phyloP scores from a whole-genome alignment of 2,113 vertebrate genomes.

The Gadus chalcogrammus region DNA sequence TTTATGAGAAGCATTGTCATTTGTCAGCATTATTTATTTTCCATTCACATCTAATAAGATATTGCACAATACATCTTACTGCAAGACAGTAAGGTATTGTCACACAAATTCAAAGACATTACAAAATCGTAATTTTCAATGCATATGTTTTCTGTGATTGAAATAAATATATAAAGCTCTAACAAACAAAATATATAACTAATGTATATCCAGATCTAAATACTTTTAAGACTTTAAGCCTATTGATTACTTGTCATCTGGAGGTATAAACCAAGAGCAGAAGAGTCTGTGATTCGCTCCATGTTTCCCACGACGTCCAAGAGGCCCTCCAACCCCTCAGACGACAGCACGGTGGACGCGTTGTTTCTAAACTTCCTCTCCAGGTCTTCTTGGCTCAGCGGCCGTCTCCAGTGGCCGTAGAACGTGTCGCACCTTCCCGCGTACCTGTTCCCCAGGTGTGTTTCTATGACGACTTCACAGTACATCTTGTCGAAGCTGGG shows the following conservation, averaged over 20 bases:
- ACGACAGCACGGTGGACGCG: constrained; percentile 58
- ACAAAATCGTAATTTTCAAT: background rate
- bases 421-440: constrained; percentile 76
- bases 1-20: constrained; percentile 19
- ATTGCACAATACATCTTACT: background rate
- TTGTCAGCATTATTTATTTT: background rate
- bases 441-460: constrained; percentile 44
- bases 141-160: background rate
- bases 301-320: constrained; percentile 71
- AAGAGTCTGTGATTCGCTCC: constrained; percentile 76
- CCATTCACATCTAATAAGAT: too few relatives aligned
- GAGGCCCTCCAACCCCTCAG: constrained; percentile 72
- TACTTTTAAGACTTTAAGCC: background rate
- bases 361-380: constrained; percentile 82
- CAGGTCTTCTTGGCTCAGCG: constrained; percentile 79
- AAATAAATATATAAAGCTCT: too few relatives aligned
- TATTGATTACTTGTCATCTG: constrained; percentile 47
- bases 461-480: constrained; percentile 70
- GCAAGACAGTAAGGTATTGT: background rate
- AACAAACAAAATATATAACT: background rate
- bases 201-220: background rate
- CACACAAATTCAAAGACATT: background rate
- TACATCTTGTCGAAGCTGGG: constrained; percentile 89
- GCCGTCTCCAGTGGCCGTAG: constrained; percentile 93
- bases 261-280: constrained; percentile 68